phyloP scores from a whole-genome alignment of 2,113 vertebrate genomes.

The Meriones unguiculatus region DNA sequence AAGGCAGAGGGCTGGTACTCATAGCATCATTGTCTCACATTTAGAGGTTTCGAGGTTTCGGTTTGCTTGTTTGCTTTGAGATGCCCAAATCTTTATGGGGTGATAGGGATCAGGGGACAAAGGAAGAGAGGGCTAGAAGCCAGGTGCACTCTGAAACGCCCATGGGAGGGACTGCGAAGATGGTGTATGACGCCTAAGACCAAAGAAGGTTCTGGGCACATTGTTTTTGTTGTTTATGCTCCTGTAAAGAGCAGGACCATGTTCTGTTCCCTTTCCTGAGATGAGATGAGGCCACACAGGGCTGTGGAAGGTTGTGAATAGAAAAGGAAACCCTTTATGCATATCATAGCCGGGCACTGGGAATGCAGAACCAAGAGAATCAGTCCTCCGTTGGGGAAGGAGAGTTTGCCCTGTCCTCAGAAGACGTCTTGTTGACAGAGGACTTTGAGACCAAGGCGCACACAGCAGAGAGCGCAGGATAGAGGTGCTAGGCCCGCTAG shows the following conservation, averaged over 20 bases:
- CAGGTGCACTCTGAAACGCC: background rate
- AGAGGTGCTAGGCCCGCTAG: background rate
- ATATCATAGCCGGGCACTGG: background rate
- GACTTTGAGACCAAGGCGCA: background rate
- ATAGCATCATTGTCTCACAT: background rate
- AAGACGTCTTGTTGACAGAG: background rate
- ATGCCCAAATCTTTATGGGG: background rate
- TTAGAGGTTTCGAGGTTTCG: background rate
- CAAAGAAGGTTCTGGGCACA: slow-evolving; percentile 26
- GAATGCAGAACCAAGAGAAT: background rate
- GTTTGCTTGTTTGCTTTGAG: background rate
- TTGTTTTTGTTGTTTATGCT: background rate
- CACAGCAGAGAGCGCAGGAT: background rate
- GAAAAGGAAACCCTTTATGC: background rate
- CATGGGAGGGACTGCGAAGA: background rate
- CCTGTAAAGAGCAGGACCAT: slow-evolving; percentile 10
- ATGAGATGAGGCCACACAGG: background rate
- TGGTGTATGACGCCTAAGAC: background rate
- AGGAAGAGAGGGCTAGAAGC: background rate
- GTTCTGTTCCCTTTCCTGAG: slow-evolving; percentile 14
- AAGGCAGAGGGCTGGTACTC: background rate
- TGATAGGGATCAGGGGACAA: background rate
- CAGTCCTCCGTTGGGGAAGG: background rate
- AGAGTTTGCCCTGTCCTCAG: background rate
- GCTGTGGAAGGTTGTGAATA: background rate